Conservation (phyloP, 2,113 vertebrate species). For the Malurus cyaneus region DNA sequence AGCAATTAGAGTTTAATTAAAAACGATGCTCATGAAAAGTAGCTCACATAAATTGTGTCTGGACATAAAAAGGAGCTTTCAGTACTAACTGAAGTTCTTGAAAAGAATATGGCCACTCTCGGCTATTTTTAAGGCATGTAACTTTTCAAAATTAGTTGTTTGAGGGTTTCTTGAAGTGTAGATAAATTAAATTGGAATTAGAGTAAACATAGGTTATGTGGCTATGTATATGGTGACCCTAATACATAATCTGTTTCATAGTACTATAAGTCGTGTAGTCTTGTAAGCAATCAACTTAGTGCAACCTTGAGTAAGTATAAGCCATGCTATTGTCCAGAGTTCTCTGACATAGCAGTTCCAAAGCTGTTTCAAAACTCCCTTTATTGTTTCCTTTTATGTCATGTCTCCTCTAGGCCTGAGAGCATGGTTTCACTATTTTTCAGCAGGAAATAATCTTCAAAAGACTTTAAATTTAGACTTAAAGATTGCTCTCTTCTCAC, state of each 20-base stretch:
- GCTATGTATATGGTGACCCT: neutral
- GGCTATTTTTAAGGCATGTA: neutral
- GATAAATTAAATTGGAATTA: neutral
- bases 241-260: neutral
- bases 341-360: neutral
- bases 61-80: neutral
- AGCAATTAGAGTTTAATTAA: constrained; percentile 4
- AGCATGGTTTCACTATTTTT: neutral
- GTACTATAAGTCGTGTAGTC: neutral
- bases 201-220: rapidly evolving
- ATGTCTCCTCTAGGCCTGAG: neutral
- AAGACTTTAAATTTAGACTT: neutral
- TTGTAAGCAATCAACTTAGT: neutral
- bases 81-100: neutral
- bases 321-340: neutral
- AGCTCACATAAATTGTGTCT: neutral
- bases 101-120: rapidly evolving
- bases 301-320: neutral
- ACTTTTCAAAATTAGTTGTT: neutral
- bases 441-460: neutral
- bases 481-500: neutral
- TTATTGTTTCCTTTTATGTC: neutral
- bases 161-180: neutral
- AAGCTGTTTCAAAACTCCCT: neutral
- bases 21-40: neutral